Percentiles rank a stretch among this genome's conserved stretches.
Evolutionary conservation across 2,797 vertebrate species (phyloP).

Genomic region (Siniperca scherzeri): DNA sequence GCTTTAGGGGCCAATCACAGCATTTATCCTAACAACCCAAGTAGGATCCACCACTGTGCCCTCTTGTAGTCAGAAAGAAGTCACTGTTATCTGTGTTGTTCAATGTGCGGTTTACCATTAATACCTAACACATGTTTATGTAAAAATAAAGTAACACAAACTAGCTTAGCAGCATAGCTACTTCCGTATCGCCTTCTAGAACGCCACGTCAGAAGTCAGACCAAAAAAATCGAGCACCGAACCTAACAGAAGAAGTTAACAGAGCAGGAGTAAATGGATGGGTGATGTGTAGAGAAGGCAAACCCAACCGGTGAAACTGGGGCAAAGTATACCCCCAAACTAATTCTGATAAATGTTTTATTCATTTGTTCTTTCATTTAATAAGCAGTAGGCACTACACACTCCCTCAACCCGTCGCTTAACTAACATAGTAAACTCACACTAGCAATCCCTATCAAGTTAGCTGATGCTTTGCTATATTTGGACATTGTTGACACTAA

Average conservation of each 20-base stretch:
- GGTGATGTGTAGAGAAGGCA: not conserved
- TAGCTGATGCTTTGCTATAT: not conserved
- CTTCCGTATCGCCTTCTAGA: slow-evolving; percentile 74
- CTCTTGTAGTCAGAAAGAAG: not conserved
- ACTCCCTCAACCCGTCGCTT: not conserved
- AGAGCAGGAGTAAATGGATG: slow-evolving; percentile 17
- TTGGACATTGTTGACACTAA: not conserved
- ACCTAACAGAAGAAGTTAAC: not conserved
- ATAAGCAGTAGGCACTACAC: not conserved
- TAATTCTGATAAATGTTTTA: no score
- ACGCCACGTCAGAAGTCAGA: slow-evolving; percentile 85
- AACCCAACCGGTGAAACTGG: not conserved
- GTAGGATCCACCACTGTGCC: not conserved
- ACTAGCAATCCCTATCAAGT: not conserved
- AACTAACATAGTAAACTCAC: not conserved
- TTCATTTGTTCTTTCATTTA: not conserved
- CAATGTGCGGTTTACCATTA: not conserved
- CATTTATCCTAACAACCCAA: not conserved
- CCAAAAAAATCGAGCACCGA: slow-evolving; percentile 65
- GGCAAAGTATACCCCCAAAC: not conserved
- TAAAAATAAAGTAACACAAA: not conserved
- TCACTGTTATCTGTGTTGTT: not conserved
- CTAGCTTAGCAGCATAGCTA: slow-evolving; percentile 29
- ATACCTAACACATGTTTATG: not conserved
- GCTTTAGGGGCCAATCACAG: slow-evolving; percentile 1